Base-by-base conservation (phyloP, 2,888 invertebrate genomes). In the Epinotia ramella region DNA sequence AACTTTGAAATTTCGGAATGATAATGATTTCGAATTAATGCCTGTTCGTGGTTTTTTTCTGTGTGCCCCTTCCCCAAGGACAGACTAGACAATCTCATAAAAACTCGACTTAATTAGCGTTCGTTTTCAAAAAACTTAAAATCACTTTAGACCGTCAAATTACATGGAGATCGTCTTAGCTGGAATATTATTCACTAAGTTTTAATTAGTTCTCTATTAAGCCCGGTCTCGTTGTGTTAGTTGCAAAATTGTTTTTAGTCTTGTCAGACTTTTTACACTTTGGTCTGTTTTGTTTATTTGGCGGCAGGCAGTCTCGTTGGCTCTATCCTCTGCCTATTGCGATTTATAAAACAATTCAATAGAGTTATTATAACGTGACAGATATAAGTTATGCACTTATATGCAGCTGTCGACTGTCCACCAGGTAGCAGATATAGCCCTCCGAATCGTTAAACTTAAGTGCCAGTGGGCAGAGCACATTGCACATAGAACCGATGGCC, bases 241-340 rank as follows among this genome's bases (percentile, higher is more conserved):
- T 87, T 84, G 83, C 78, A 80, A 81, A 85, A 78, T 81, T 81
- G 81, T 84, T 84, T 86, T 85, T 86, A 84, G 84, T 59, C 81
- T 70, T 80, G 84, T 83, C 84, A 83, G 83, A 78, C 75, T 80
- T 79, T 67, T 68, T 60, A 56, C 73, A 66, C 64, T 71, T 60
- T 64, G 56, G 20, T 33, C 9, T 66, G 24, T 75, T 60, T 68
- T 49, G 24, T 69, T 69, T 44, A 68, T 68, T 69, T 69, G 59
- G 16, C 11, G 44, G 24, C 68, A 40, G 67, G 24, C 33, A 40
- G 40, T 59, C 68, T 59, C 57, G 59, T 69, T 44, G 68, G n/a
- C 64, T 53, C 53, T 53, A 56, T 18, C 49, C 12, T 11, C 12
- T 11, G 28, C 12, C 57, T 20, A 24, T 46, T 24, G 44, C 59